Base-by-base conservation (phyloP, 1,140 invertebrate genomes). In the Formica selysi region DNA sequence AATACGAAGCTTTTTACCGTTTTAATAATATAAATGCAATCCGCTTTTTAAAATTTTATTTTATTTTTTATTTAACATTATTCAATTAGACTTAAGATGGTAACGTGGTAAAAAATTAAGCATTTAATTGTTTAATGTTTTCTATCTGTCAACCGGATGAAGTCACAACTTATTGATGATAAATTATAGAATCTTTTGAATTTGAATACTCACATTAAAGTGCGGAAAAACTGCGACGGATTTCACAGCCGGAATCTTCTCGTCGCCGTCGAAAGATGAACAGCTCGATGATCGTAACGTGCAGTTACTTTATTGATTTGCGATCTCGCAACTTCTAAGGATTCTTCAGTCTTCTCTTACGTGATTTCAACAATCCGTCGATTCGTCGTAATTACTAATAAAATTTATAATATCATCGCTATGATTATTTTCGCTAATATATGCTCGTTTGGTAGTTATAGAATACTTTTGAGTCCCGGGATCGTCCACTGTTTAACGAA, bases 171-270 rank as follows among this genome's bases (percentile, higher is more conserved):
- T 74, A 57, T 19, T 76, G 1, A 5, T 57, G 16, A 8, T 57
- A 3, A 11, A 64, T 78, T 44, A 78, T 13, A 41, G 13, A 48
- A 19, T 4, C 1, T 51, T 19, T 19, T 19, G 16, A 6, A 38
- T 54, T 5, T 57, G 22, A 70, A 70, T 70, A 80, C 44, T 80
- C 0, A 80, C 76, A 26, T 79, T 38, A 54, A 79, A 68, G 19
- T 51, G 11, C 13, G 16, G 0, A 38, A 70, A 54, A 70, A 57
- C 54, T 19, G n/a, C 29, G 22, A 4, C 3, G 16, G 54, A 68
- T 80, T 10, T 48, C 3, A 32, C 7, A 6, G 41, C 6, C 11
- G 44, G 3, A 32, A 48, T 32, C n/a, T 78, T 65, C 5, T 26
- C 38, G 16, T 8, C 32, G 16, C n/a, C 13, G 26, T 11, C 16